These are phyloP conservation scores for Poecilia latipinna DNA, from an alignment of 2,113 vertebrate genomes.

Conservation along the genomic window DNA sequence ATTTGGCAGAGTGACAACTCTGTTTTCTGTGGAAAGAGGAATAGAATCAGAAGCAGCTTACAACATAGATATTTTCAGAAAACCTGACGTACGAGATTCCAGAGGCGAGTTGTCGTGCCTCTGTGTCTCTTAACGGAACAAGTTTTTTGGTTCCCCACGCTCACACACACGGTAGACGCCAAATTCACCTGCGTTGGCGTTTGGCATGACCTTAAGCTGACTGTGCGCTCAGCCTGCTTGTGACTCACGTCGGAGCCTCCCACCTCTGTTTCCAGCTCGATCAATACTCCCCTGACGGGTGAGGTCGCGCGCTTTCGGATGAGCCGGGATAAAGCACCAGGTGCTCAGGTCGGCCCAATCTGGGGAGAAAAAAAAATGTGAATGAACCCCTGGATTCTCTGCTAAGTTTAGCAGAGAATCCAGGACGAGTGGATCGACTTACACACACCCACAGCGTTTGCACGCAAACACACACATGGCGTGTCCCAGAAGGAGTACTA, in stretches of 20 bases:
- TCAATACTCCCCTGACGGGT: slow-evolving; percentile 35
- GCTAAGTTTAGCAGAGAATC: slow-evolving; percentile 80
- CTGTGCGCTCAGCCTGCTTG: background rate
- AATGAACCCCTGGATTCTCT: slow-evolving; percentile 21
- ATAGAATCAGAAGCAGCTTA: background rate
- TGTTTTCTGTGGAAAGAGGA: background rate
- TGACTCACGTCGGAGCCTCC: slow-evolving; percentile 7
- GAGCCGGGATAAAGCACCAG: slow-evolving; percentile 30
- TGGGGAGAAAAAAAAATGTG: slow-evolving; percentile 6
- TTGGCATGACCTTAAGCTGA: slow-evolving; percentile 26
- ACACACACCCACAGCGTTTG: slow-evolving; percentile 30
- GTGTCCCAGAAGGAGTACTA: background rate
- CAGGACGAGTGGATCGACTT: slow-evolving; percentile 75
- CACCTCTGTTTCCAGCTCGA: slow-evolving; percentile 8
- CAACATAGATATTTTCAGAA: background rate
- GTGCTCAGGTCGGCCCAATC: background rate
- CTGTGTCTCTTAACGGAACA: background rate
- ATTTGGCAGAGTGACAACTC: background rate
- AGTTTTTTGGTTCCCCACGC: background rate
- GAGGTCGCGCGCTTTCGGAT: slow-evolving; percentile 10
- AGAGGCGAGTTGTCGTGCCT: background rate
- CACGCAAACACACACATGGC: slow-evolving; percentile 2
- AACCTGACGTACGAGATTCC: background rate
- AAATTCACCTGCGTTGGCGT: background rate
- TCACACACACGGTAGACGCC: background rate